Evolutionary conservation across 2,797 vertebrate genomes (phyloP).

Genomic region (Gorsachius magnificus): DNA sequence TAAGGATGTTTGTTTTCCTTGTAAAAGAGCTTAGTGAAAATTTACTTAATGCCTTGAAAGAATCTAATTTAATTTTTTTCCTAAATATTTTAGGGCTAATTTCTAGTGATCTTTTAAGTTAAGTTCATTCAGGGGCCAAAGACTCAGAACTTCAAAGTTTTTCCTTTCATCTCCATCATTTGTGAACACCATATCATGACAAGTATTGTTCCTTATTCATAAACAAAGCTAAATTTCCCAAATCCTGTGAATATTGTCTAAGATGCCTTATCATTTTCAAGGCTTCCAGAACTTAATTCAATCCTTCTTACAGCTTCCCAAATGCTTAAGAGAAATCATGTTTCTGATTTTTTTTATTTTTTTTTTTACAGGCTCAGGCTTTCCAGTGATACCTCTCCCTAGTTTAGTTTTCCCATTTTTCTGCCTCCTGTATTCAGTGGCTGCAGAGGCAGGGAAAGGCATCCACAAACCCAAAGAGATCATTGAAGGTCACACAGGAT

Average conservation of each 20-base stretch:
- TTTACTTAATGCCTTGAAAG: background rate
- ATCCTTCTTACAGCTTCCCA: background rate
- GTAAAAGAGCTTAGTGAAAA: background rate
- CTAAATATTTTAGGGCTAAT: background rate
- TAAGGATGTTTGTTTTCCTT: background rate
- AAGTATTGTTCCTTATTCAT: background rate
- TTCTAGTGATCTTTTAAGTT: background rate
- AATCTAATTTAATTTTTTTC: background rate
- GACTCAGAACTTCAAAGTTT: background rate
- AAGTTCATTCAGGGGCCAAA: background rate
- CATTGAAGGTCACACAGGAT: background rate
- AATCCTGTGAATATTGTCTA: background rate
- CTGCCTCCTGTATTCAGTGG: background rate
- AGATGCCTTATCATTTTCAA: background rate
- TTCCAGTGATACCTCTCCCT: background rate
- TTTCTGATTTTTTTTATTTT: background rate
- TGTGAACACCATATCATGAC: background rate
- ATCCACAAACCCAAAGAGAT: background rate
- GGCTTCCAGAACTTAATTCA: background rate
- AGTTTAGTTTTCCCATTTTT: background rate
- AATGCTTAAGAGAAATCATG: background rate
- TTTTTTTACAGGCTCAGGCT: background rate
- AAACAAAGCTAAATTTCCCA: background rate
- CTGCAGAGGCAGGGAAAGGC: background rate
- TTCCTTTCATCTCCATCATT: background rate